Percentiles rank a stretch among this genome's conserved stretches.
These are phyloP conservation scores for Antedon mediterranea DNA, from an alignment of 53 echinoderm and acorn worm genomes.

Conservation along the genomic window DNA sequence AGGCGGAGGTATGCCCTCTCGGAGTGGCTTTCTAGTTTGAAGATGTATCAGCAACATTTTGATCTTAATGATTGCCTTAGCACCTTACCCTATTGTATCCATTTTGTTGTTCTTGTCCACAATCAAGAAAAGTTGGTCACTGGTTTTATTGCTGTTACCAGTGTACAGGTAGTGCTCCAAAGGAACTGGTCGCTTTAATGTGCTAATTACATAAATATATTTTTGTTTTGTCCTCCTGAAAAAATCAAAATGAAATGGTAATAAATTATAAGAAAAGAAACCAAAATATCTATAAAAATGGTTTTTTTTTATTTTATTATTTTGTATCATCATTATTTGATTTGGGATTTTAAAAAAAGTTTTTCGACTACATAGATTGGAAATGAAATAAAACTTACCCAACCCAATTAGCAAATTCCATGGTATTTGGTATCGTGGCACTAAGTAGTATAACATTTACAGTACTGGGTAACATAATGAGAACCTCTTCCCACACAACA, in stretches of 20 bases:
- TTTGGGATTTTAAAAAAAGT: too few species aligned
- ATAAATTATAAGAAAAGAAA: too few species aligned
- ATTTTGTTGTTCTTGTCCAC: constrained; percentile 61
- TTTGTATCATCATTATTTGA: too few species aligned
- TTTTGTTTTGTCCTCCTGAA: constrained; percentile 65
- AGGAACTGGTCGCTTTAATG: constrained; percentile 89
- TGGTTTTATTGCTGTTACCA: constrained; percentile 91
- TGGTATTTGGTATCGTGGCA: constrained; percentile 96
- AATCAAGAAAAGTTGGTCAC: constrained; percentile 70
- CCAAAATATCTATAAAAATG: too few species aligned
- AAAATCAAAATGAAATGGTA: constrained; percentile 1
- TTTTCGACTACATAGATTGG: too few species aligned
- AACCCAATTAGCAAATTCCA: constrained; percentile 99
- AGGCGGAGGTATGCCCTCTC: too few species aligned
- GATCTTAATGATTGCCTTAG: too few species aligned
- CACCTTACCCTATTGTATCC: constrained; percentile 64
- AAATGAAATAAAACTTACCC: too few species aligned
- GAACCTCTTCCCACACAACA: constrained; percentile 96
- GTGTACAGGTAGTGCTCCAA: constrained; percentile 91
- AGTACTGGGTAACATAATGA: constrained; percentile 91
- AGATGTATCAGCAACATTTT: too few species aligned
- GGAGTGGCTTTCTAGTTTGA: too few species aligned
- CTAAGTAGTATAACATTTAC: constrained; percentile 89
- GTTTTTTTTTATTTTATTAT: too few species aligned
- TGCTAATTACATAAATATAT: constrained; percentile 92